A percentile compares a stretch with the other conserved stretches of the same genome.
Evolutionary conservation across 2,113 vertebrate genomes (phyloP).

Genomic region (Burhinus oedicnemus): DNA sequence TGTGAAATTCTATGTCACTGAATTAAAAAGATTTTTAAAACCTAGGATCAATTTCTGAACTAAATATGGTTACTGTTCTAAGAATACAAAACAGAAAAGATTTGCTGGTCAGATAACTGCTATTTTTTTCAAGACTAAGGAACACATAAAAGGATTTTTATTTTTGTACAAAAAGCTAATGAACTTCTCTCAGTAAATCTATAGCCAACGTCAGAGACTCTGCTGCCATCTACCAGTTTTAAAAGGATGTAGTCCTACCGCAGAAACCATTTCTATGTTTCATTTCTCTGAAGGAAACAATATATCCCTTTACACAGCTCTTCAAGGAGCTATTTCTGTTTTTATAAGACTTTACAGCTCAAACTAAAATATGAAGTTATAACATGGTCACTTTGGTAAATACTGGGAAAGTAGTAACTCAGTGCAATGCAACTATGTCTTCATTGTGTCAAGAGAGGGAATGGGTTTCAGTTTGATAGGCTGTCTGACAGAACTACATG

Average conservation of each 20-base stretch:
- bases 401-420: neutral
- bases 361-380: neutral
- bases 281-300: neutral
- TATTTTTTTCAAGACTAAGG: neutral
- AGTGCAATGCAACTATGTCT: neutral
- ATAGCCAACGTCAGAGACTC: neutral
- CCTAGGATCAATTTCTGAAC: neutral
- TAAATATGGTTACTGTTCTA: neutral
- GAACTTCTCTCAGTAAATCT: neutral
- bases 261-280: neutral
- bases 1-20: neutral
- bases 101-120: neutral
- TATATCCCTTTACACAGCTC: neutral
- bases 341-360: neutral
- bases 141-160: neutral
- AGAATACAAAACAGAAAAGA: neutral
- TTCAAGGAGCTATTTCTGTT: neutral
- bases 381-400: neutral
- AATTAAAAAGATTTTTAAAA: neutral
- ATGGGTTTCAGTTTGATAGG: neutral
- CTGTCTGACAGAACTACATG: neutral
- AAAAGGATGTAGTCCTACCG: neutral
- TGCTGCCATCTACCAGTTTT: constrained; percentile 65
- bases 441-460: neutral
- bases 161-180: neutral